Percentiles rank a stretch among this genome's conserved stretches.
Conservation (phyloP, 2,797 vertebrate species). For the Xiphorhynchus erythropygius region DNA sequence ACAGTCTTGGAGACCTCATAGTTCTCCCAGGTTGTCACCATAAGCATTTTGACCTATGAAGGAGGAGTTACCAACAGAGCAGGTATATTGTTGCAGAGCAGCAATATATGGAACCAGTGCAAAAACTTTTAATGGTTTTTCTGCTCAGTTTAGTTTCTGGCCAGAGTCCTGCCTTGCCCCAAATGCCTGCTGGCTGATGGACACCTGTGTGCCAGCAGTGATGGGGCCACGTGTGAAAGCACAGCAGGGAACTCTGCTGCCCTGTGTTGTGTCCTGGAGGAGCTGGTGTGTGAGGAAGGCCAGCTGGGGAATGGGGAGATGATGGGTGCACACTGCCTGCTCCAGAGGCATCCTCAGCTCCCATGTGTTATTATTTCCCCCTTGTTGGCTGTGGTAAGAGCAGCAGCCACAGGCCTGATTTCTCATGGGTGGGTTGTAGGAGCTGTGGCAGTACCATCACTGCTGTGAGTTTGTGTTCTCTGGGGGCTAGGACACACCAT, state of each 20-base stretch:
- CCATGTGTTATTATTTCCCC: neutral
- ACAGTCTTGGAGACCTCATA: accelerated
- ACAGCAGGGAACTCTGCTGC: accelerated
- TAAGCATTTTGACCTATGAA: neutral
- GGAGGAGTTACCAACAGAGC: neutral
- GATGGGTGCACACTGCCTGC: neutral
- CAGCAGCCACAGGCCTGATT: neutral
- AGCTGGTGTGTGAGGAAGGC: neutral
- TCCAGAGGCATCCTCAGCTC: neutral
- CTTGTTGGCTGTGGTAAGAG: neutral
- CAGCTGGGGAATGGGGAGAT: neutral
- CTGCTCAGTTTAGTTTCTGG: neutral
- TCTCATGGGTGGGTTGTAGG: neutral
- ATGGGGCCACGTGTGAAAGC: neutral
- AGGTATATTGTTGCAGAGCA: too few relatives aligned
- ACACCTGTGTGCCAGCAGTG: neutral
- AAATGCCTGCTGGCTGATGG: neutral
- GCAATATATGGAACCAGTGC: neutral
- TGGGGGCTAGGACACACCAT: neutral
- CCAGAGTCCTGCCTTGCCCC: neutral
- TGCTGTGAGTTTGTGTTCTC: neutral
- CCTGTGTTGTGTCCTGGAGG: neutral
- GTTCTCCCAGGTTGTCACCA: neutral
- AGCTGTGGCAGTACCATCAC: neutral
- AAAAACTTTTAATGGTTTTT: neutral